Evolutionary conservation across 2,888 invertebrate genomes (phyloP), one percentile per base, ranked within the genome.

Genomic region (Sinhomidia bicolor): DNA sequence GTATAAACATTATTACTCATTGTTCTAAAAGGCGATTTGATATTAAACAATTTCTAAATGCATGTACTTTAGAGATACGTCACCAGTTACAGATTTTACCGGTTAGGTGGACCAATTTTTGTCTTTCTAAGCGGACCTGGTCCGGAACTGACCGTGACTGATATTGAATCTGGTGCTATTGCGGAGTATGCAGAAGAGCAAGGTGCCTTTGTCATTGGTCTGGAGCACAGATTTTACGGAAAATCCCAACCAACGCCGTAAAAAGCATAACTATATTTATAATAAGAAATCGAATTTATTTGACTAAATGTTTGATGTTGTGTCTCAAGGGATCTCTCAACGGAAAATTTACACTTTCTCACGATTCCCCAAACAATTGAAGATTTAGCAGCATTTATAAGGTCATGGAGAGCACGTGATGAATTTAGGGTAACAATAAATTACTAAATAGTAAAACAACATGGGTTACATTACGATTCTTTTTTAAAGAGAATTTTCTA

Each of bases 211-310:
- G 36, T 89, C 0, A 88, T 89, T 80, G 87, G 80, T 0, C 60
- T 89, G 3, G 89, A 89, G 36, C 78, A 88, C n/a, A 44, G 89
- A 1, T 89, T 60, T 81, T 89, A 86, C 32, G 89, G 89, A 23
- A 87, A 84, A 74, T 88, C 88, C 17, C 41, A 76, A 14, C 89
- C 89, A 17, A 88, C 89, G 9, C 7, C 54, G 89, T 89, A 88
- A 85, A n/a, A n/a, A n/a, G n/a, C n/a, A n/a, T n/a, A n/a, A n/a
- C 68, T 12, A 20, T 29, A 29, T 62, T 29, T 23, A 14, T 62
- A n/a, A 36, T 7, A 36, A 36, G 36, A 36, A n/a, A n/a, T n/a
- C n/a, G 36, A n/a, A 54, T 54, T n/a, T 68, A 3, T 12, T 1
- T 7, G 7, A 36, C 1, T 17, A 68, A 68, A 10, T 10, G 14